Base-by-base conservation (phyloP, 1,140 invertebrate genomes). In the Aplysia californica region DNA sequence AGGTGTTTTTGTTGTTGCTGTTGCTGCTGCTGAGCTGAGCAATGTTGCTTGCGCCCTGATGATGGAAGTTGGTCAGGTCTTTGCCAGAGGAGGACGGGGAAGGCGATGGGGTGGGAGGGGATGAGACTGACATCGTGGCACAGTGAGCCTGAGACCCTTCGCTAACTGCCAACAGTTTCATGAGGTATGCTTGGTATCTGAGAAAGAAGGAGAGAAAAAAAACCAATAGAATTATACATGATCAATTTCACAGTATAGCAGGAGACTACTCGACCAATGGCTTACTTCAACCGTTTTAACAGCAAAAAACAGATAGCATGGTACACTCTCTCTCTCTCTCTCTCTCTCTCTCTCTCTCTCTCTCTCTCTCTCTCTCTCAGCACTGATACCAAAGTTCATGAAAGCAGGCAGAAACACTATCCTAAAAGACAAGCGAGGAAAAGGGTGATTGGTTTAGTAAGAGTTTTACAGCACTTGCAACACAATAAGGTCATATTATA, bases 141-240 rank as follows among this genome's bases (percentile, higher is more conserved):
- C 6, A 61, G 38, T 23, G 31, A 36, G 72, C 55, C 72, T 50
- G 38, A 15, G 23, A 29, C 36, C 72, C 72, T 65, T 41, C 35
- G 72, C n/a, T 75, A 75, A 20, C 72, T 75, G 15, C 61, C 39
- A 66, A 26, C 29, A 66, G 72, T 75, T 75, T 75, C 72, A 75
- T 75, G 4, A 6, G 23, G 33, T 31, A 70, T 31, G 29, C 44
- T 35, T 39, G 2, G 38, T 1, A 18, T 33, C 68, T 70, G 68
- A n/a, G 31, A 39, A 66, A 2, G 10, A 21, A 20, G 41, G 36
- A 29, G 4, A 65, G 4, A 31, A 65, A 65, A 65, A 21, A 65
- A 6, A 65, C 21, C 4, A 65, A 26, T 5, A 65, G 36, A 35
- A 35, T 33, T 31, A 65, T 65, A 18, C 10, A 10, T 61, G 23